Conservation (phyloP, 1,140 invertebrate genomes). For the Eubasilissa regina region DNA sequence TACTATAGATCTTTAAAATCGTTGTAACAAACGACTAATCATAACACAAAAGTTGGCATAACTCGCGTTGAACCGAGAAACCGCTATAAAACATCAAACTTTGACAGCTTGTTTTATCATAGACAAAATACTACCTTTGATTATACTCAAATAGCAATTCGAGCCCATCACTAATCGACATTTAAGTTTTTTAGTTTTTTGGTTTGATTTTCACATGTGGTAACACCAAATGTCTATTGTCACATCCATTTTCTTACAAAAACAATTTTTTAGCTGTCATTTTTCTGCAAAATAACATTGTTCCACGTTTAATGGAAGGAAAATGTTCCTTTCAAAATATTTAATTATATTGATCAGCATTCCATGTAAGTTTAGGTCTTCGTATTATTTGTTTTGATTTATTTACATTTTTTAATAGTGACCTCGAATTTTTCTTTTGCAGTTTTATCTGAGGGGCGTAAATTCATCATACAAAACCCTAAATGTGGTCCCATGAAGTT, state of each 20-base stretch:
- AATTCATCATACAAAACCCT: slow-evolving; percentile 14
- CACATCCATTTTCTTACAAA: slow-evolving; percentile 49
- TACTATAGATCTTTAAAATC: slow-evolving; percentile 7
- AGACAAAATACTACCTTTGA: slow-evolving; percentile 5
- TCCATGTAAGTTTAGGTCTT: slow-evolving; percentile 17
- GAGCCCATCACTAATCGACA: too few species aligned
- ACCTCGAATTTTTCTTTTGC: slow-evolving; percentile 43
- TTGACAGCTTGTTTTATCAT: slow-evolving; percentile 46
- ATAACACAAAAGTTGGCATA: slow-evolving; percentile 43
- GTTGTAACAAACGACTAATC: slow-evolving; percentile 24
- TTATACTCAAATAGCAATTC: too few species aligned
- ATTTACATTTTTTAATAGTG: slow-evolving; percentile 15
- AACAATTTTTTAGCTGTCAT: slow-evolving; percentile 50
- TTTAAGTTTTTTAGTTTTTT: too few species aligned
- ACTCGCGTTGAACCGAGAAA: slow-evolving; percentile 34
- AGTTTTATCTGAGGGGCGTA: slow-evolving; percentile 49
- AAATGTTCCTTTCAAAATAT: slow-evolving; percentile 47
- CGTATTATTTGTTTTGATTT: not conserved
- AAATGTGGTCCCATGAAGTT: slow-evolving; percentile 42
- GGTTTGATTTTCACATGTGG: slow-evolving; percentile 2
- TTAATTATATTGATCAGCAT: slow-evolving; percentile 33
- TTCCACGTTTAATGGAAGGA: slow-evolving; percentile 41
- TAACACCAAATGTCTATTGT: slow-evolving; percentile 44
- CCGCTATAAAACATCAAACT: slow-evolving; percentile 48
- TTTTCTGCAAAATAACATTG: slow-evolving; percentile 29